A percentile compares a stretch with the other conserved stretches of the same genome.
Evolutionary conservation across 2,888 invertebrate genomes (phyloP).

Genomic region (Papilio protenor): DNA sequence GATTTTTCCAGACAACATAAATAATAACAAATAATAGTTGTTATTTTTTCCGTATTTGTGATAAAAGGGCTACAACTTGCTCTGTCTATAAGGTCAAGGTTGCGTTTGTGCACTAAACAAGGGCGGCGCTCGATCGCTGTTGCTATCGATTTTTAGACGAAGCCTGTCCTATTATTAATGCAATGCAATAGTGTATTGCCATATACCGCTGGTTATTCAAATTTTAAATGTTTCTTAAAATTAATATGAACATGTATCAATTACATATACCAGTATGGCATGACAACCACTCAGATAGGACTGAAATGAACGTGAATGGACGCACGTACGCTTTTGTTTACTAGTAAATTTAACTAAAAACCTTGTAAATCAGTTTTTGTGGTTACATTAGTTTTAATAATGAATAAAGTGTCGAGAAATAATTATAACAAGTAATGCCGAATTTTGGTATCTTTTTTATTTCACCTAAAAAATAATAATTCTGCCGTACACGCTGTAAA

Average conservation of each 20-base stretch:
- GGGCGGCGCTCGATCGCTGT: neutral
- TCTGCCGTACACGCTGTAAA: neutral
- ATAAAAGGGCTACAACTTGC: neutral
- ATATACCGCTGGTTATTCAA: too few relatives aligned
- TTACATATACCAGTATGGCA: neutral
- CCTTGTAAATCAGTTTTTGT: neutral
- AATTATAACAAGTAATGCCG: neutral
- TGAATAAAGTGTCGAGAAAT: neutral
- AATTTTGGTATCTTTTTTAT: neutral
- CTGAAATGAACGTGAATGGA: slow-evolving; percentile 11
- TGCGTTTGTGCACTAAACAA: neutral
- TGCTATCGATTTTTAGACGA: neutral
- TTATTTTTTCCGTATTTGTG: neutral
- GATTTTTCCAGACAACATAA: too few relatives aligned
- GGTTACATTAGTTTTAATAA: neutral
- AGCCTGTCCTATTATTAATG: neutral
- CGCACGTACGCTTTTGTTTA: slow-evolving; percentile 14
- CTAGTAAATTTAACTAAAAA: neutral
- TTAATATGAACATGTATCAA: too few relatives aligned
- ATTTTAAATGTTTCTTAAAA: neutral
- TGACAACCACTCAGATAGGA: neutral
- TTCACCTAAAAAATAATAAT: neutral
- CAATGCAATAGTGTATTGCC: neutral
- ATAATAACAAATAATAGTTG: neutral
- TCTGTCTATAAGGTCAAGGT: neutral